Evolutionary conservation across 2,113 vertebrate genomes (phyloP).

Genomic region (Vimba vimba): DNA sequence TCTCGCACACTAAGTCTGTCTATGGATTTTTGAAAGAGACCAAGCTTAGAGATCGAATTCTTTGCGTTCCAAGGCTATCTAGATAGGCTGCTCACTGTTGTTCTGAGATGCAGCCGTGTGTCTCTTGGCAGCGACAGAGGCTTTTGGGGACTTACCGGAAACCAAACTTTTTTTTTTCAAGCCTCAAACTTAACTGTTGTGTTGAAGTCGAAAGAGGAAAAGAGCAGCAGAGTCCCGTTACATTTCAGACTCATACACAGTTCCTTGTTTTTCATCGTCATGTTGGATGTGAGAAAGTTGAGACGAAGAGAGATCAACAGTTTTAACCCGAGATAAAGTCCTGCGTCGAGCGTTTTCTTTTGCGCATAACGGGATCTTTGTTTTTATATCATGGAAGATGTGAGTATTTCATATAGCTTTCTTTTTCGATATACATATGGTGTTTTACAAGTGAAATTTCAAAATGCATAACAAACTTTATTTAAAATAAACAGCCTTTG

Average conservation of each 20-base stretch:
- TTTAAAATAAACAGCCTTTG: neutral
- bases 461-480: too few species aligned
- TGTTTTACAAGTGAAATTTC: neutral
- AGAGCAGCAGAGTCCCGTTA: constrained; percentile 33
- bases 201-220: constrained; percentile 64
- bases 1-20: neutral
- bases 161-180: constrained; percentile 60
- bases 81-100: neutral
- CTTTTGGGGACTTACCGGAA: constrained; percentile 64
- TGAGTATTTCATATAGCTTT: constrained; percentile 54
- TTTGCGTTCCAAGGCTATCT: neutral
- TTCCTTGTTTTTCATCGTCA: constrained; percentile 62
- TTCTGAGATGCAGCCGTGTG: neutral
- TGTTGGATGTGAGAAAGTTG: constrained; percentile 59
- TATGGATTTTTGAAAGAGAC: neutral
- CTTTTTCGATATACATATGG: constrained; percentile 7
- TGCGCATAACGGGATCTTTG: constrained; percentile 52
- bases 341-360: constrained; percentile 45
- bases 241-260: constrained; percentile 49
- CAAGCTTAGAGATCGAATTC: neutral
- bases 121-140: constrained; percentile 40
- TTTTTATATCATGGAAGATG: constrained; percentile 64
- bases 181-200: constrained; percentile 60
- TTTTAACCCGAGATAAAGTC: constrained; percentile 51
- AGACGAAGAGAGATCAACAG: constrained; percentile 39